Evolutionary conservation across 1,140 invertebrate species (phyloP), one percentile per base, ranked within the genome.

Genomic region (Drosophila murphyi): DNA sequence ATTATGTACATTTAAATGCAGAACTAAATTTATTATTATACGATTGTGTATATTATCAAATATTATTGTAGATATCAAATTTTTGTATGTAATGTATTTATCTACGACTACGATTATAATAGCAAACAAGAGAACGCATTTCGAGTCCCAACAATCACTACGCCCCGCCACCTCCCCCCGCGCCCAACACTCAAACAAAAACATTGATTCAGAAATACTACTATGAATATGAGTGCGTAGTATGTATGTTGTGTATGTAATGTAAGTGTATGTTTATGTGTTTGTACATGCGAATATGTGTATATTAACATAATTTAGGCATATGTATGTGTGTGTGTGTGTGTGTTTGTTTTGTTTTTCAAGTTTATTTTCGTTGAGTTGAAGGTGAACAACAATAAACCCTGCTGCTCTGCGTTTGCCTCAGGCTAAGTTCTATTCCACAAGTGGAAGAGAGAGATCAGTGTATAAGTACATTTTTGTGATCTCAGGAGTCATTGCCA

Each of bases 11-110:
- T 82, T 78, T 68, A 62, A 76, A 82, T 50, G 72, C 60, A 45
- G 55, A 73, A 76, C 67, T 83, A 65, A 64, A 73, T 64, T 78
- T 78, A 62, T 81, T 71, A 74, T 68, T 72, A 77, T 76, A 60
- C 74, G 34, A 69, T 67, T 88, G 72, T 87, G 82, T 74, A 88
- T 72, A 72, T 72, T 72, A 76, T 59, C 57, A 72, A 57, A 60
- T 80, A 81, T 87, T 79, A 82, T 73, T 87, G 83, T 87, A 88
- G 83, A 82, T 82, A 87, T 76, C 77, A 57, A 82, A 76, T 73
- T 87, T 82, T 87, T 88, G 78, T 79, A 87, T 82, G 82, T 81
- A 79, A 87, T 78, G 65, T 78, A 80, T 78, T 80, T 73, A 74
- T 52, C 67, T 56, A 69, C 56, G 76, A 70, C 57, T 80, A 77